Conservation (phyloP, 2,797 vertebrate species). For the Notoglanidium macrostoma region DNA sequence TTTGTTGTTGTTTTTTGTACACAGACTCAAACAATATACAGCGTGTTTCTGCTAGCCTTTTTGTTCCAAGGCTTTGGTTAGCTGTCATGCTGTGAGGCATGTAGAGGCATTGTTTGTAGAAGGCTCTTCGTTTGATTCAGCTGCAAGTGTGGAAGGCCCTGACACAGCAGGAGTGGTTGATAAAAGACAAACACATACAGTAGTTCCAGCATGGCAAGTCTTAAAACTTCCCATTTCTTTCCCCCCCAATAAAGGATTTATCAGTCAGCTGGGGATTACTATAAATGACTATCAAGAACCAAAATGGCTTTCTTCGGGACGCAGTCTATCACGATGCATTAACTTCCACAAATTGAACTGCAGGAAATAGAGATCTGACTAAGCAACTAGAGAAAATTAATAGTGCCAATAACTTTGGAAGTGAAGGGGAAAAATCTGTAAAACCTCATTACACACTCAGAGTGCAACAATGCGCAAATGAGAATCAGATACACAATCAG, state of each 20-base stretch:
- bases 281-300: slow-evolving; percentile 12
- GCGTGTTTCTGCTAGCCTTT: slow-evolving; percentile 39
- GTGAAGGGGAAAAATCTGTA: not conserved
- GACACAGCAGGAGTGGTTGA: slow-evolving; percentile 19
- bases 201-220: slow-evolving; percentile 9
- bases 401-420: not conserved
- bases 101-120: slow-evolving; percentile 66
- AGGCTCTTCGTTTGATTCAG: slow-evolving; percentile 55
- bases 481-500: slow-evolving; percentile 32
- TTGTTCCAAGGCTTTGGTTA: slow-evolving; percentile 69
- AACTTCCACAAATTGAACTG: not conserved
- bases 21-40: slow-evolving; percentile 27
- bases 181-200: slow-evolving; percentile 18
- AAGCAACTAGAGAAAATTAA: slow-evolving; percentile 22
- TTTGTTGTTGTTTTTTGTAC: not conserved
- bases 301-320: slow-evolving; percentile 8
- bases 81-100: slow-evolving; percentile 76
- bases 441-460: slow-evolving; percentile 1
- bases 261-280: not conserved
- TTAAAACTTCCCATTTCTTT: not conserved
- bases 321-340: slow-evolving; percentile 5
- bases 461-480: not conserved
- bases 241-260: not conserved
- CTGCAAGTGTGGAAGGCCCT: slow-evolving; percentile 40
- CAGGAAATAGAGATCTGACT: slow-evolving; percentile 12